Evolutionary conservation across 1,140 invertebrate genomes (phyloP), one percentile per base, ranked within the genome.

Genomic region (Aphaenogaster rudis): DNA sequence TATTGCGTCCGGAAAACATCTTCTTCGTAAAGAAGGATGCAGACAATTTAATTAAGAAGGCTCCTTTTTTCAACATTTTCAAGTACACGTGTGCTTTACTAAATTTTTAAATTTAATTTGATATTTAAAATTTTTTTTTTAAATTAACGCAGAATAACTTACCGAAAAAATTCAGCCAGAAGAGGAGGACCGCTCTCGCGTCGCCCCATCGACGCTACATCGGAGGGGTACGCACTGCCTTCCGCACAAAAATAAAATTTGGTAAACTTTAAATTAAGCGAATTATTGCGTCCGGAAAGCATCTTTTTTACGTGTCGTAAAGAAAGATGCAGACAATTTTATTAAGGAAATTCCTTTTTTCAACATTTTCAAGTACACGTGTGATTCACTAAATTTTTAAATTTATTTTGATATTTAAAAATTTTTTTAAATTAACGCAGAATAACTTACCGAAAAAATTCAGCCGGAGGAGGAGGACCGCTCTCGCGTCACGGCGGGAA

Each of bases 401-500:
- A 33, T 33, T 66, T 66, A 39, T n/a, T 45, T 45, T 67, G 9
- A 67, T 39, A 17, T 36, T 64, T 64, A 42, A 39, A 2, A 48
- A 7, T 21, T 33, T 48, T 13, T 33, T 50, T n/a, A 50, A 45
- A 13, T 36, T n/a, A 66, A 6, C 45, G 42, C n/a, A 39, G 48
- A 33, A 39, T 39, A 57, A 36, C 9, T 42, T 6, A 1, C 0
- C n/a, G 13, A 66, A 17, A 45, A 78, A 77, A 45, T 28, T 36
- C 7, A 48, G n/a, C 11, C 5, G 11, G 64, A 33, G 28, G n/a
- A 28, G 17, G 57, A n/a, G 33, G 50, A 11, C 5, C 21, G 5
- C 28, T n/a, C 17, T 63, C 81, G 71, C 59, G 81, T 57, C 76
- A 78, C 79, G n/a, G 57, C 71, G 74, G 74, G 63, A 69, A 86